Conservation (phyloP, 2,113 vertebrate species). For the Sander lucioperca region DNA sequence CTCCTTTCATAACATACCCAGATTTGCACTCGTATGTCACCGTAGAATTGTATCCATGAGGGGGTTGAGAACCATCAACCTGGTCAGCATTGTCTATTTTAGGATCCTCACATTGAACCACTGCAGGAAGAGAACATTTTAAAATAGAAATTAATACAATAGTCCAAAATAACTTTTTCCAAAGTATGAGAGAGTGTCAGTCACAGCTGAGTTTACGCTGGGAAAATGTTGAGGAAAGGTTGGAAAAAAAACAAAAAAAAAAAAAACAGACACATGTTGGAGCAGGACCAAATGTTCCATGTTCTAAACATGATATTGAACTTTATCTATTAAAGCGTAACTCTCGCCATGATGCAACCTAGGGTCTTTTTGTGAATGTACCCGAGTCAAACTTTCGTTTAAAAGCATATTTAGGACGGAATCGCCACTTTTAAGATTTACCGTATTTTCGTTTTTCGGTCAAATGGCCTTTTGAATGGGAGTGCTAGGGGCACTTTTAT, state of each 20-base stretch:
- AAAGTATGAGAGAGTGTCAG: neutral
- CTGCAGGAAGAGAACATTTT: slow-evolving; percentile 35
- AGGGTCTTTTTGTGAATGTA: no score
- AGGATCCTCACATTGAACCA: neutral
- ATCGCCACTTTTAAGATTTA: no score
- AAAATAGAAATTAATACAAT: neutral
- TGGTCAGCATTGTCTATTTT: accelerated
- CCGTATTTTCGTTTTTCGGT: no score
- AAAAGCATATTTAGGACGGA: no score
- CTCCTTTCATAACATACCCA: no score
- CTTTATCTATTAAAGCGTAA: accelerated
- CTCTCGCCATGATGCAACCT: no score
- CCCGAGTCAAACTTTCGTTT: no score
- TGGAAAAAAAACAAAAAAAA: slow-evolving; percentile 21
- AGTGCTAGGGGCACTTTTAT: no score
- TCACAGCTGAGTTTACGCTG: neutral
- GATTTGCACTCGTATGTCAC: no score
- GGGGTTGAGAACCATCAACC: accelerated
- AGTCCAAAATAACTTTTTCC: neutral
- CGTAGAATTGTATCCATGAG: no score
- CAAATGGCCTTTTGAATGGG: no score
- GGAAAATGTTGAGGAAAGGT: neutral
- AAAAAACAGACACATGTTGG: slow-evolving; percentile 56
- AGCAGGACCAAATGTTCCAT: slow-evolving; percentile 36
- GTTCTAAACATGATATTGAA: neutral